A percentile compares a stretch with the other conserved stretches of the same genome.
Evolutionary conservation across 2,113 vertebrate species (phyloP).

Genomic region (Oncorhynchus gorbuscha): DNA sequence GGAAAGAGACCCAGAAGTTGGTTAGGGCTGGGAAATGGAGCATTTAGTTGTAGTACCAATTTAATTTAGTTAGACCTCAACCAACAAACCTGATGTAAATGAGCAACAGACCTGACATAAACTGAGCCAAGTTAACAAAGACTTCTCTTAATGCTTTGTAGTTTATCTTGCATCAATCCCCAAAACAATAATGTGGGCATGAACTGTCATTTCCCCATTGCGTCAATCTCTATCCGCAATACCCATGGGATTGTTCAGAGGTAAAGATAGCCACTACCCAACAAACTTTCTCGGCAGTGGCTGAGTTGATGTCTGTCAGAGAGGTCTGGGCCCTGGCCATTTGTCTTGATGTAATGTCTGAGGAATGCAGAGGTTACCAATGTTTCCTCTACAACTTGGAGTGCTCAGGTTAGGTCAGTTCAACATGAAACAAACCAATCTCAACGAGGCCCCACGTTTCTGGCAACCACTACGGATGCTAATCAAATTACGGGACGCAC

Average conservation of each 20-base stretch:
- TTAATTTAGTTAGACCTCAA: background rate
- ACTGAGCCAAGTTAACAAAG: background rate
- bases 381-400: slow-evolving; percentile 36
- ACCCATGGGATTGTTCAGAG: background rate
- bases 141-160: no score
- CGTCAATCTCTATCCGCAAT: background rate
- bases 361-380: slow-evolving; percentile 47
- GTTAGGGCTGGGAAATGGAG: background rate
- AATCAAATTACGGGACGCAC: slow-evolving; percentile 26
- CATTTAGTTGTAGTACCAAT: background rate
- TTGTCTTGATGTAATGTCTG: slow-evolving; percentile 29
- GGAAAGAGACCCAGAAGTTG: background rate
- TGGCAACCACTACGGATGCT: slow-evolving; percentile 23
- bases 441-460: background rate
- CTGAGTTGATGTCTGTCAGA: background rate
- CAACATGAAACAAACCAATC: slow-evolving; percentile 25
- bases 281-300: no score
- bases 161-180: background rate
- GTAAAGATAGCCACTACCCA: background rate
- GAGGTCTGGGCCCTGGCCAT: slow-evolving; percentile 15
- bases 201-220: background rate
- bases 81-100: background rate
- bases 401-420: slow-evolving; percentile 3
- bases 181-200: background rate
- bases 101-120: background rate